phyloP scores from a whole-genome alignment of 2,797 vertebrate genomes.

The Meriones psammophilus region DNA sequence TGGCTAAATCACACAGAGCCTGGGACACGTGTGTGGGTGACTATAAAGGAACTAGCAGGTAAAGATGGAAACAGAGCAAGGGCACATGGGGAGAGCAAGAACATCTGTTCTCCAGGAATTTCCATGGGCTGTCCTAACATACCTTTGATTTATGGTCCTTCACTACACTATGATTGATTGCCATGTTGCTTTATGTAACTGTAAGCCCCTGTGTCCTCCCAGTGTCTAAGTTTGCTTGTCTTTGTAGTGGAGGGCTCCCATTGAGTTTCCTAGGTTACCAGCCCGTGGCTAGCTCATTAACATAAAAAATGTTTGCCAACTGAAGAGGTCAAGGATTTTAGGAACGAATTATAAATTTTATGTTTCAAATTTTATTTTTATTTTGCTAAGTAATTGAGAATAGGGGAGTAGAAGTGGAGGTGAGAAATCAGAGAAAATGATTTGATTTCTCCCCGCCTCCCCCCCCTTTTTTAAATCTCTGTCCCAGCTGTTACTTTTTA shows the following conservation, averaged over 20 bases:
- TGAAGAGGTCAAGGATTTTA: not conserved
- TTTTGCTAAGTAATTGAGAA: not conserved
- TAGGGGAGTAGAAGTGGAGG: not conserved
- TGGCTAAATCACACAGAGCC: not conserved
- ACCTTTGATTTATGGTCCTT: not conserved
- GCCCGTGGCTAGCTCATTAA: not conserved
- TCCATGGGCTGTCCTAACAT: not conserved
- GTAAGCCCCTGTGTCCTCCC: not conserved
- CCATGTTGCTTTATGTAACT: not conserved
- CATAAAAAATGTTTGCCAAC: not conserved
- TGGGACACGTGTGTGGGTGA: not conserved
- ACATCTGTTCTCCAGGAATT: not conserved
- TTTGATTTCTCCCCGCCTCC: not conserved
- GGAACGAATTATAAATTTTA: slow-evolving; percentile 6
- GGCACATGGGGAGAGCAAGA: not conserved
- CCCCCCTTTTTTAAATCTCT: not conserved
- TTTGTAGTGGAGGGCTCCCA: not conserved
- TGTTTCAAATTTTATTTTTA: not conserved
- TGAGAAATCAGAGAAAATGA: slow-evolving; percentile 15
- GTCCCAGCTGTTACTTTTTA: not conserved
- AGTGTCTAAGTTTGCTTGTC: not conserved
- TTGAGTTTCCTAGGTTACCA: not conserved
- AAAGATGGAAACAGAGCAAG: not conserved
- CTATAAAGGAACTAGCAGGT: not conserved
- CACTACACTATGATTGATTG: not conserved